Base-by-base conservation (phyloP, 2,797 vertebrate genomes). In the Malacoctenus gilli region DNA sequence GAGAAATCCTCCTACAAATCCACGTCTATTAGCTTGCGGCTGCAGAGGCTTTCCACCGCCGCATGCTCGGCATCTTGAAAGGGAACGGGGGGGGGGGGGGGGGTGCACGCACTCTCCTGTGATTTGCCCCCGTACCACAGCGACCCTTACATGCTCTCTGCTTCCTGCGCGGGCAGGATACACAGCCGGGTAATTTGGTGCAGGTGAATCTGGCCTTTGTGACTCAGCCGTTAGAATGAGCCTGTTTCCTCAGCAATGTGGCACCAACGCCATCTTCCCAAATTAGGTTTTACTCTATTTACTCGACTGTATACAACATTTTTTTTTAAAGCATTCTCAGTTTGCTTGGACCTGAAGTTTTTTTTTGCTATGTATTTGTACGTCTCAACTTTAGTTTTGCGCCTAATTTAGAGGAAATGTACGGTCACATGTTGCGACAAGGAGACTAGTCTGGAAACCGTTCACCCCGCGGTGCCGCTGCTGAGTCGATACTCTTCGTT, bases 121-220 rank as follows among this genome's bases (percentile, higher is more conserved):
- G 39, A 31, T 55, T 46, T 3, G 10, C 37, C 53, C 32, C 44
- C 51, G 57, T 40, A 46, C 50, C 12, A 11, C 61, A 37, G 5
- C 6, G n/a, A 59, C 38, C 49, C 60, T 25, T 53, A 49, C 61
- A 65, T 44, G 59, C 61, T 72, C 46, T 32, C 49, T 20, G 50
- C 56, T 65, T 86, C 75, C 71, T 72, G 73, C 20, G 3, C 64
- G 55, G 71, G 56, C 6, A 12, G 57, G 58, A 63, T 41, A 47
- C 43, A 10, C 20, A 12, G 63, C 77, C 2, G 9, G 13, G 51
- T 82, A 78, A 84, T 84, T 73, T 5, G 16, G 72, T 75, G 48
- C 77, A 80, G 81, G 75, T 82, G 71, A 80, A 76, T 72, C 63
- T 35, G 31, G 41, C 46, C 59, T 83, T 72, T 84, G 73, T 77